Evolutionary conservation across 92 coral and sea anemone genomes (phyloP).

Genomic region (Phenganax stokvisi): DNA sequence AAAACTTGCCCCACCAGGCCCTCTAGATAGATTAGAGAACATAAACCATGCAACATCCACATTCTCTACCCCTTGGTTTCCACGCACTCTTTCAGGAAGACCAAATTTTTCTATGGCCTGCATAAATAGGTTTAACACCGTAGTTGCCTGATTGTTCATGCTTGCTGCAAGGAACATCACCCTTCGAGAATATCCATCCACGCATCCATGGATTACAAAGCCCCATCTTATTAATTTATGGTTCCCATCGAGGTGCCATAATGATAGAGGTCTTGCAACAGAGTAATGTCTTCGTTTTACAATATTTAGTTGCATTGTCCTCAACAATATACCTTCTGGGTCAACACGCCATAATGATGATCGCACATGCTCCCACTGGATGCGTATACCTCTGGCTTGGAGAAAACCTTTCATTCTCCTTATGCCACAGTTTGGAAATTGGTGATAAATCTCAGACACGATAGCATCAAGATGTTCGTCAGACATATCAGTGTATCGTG

Average conservation of each 20-base stretch:
- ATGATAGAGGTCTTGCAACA: constrained; percentile 16
- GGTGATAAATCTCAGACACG: constrained; percentile 8
- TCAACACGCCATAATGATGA: constrained; percentile 38
- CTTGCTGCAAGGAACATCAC: constrained; percentile 51
- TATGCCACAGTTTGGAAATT: constrained; percentile 50
- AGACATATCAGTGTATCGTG: constrained; percentile 19
- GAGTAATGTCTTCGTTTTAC: constrained; percentile 23
- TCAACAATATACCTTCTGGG: constrained; percentile 41
- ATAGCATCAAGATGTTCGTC: constrained; percentile 36
- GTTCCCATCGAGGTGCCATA: not conserved
- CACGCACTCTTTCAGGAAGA: constrained; percentile 57
- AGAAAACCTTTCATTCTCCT: constrained; percentile 48
- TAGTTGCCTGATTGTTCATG: constrained; percentile 49
- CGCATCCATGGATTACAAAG: constrained; percentile 53
- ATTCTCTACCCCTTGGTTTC: constrained; percentile 57
- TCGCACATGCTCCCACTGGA: constrained; percentile 41
- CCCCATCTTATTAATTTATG: constrained; percentile 40
- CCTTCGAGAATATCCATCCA: constrained; percentile 56
- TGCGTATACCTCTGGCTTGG: constrained; percentile 32
- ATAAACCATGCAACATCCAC: constrained; percentile 57
- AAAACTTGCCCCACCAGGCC: constrained; percentile 57
- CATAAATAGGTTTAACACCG: constrained; percentile 47
- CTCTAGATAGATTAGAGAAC: constrained; percentile 56
- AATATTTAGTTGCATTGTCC: constrained; percentile 46
- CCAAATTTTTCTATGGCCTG: constrained; percentile 49